phyloP scores from a whole-genome alignment of 2,888 invertebrate genomes.

The Drosophila anomalata region DNA sequence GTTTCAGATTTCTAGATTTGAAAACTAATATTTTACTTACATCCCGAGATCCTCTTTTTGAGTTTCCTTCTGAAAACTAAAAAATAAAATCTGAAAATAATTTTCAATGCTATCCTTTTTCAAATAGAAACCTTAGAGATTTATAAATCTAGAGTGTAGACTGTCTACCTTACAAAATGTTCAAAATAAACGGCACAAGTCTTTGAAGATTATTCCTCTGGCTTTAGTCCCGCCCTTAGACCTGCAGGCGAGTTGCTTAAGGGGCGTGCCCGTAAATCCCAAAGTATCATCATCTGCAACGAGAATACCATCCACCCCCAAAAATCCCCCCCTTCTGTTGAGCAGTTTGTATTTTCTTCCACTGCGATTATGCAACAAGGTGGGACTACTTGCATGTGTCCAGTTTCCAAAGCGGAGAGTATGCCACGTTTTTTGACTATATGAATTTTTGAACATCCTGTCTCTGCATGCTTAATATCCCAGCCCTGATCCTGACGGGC shows the following conservation, averaged over 20 bases:
- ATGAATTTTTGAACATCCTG: constrained; percentile 60
- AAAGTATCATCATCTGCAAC: neutral
- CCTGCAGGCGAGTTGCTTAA: neutral
- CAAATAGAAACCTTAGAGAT: neutral
- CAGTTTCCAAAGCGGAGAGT: constrained; percentile 14
- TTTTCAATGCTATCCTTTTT: neutral
- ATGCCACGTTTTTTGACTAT: constrained; percentile 50
- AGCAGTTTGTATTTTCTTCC: constrained; percentile 24
- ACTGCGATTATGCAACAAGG: constrained; percentile 66
- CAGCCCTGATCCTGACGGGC: constrained; percentile 7
- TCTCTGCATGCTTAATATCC: constrained; percentile 33
- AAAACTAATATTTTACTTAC: too few relatives aligned
- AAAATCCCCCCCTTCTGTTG: constrained; percentile 8
- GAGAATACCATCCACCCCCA: neutral
- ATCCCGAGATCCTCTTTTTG: neutral
- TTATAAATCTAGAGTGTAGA: neutral
- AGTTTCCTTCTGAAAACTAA: neutral
- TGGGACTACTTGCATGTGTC: constrained; percentile 35
- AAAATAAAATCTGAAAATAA: too few relatives aligned
- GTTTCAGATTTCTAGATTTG: too few relatives aligned
- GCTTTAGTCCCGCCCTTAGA: neutral
- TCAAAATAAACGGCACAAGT: neutral
- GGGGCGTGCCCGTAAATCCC: constrained; percentile 11
- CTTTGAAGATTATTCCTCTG: neutral
- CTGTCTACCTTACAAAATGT: too few relatives aligned